Evolutionary conservation across 2,888 invertebrate genomes (phyloP), one percentile per base, ranked within the genome.

Genomic region (Amiota communis): DNA sequence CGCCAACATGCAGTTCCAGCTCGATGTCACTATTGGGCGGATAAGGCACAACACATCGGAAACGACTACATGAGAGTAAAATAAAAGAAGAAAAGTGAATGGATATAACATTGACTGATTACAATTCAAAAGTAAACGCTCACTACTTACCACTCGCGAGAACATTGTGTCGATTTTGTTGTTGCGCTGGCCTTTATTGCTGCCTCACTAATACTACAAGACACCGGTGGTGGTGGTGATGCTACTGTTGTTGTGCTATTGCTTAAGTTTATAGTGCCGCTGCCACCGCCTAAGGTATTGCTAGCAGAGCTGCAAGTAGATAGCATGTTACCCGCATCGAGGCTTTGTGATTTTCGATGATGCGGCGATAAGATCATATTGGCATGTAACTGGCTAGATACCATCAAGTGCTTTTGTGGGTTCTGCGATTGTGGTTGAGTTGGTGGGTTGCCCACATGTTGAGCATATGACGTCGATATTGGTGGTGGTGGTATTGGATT

Each of bases 11-110:
- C 64, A 98, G 90, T 87, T 97, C 97, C 80, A 98, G 89, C 89
- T 98, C 98, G 87, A 96, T 95, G 80, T 97, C 97, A 76, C 96
- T 96, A 89, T 97, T 97, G 0, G 98, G 97, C 12, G 98, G 98
- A 91, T 98, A 98, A 9, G 97, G 96, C 61, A 96, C 97, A 82
- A 97, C 95, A 90, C 97, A 98, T 73, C 97, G 94, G 89, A 95
- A 98, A 88, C 97, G 88, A 77, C 88, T 89, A 36, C 36, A 36
- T 36, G 6, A 36, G 70, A 9, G 15, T 15, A 15, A 57, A 57
- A 15, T 57, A 17, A 10, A 70, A n/a, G n/a, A 67, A 11, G 59
- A 17, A 12, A 23, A 36, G 36, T 36, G 36, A 36, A 36, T 36
- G 36, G 23, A 23, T 2, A 23, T 23, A 36, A 4, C 4, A 36